Evolutionary conservation across 2,888 invertebrate species (phyloP), one percentile per base, ranked within the genome.

Genomic region (Aspidiotus rigidus): DNA sequence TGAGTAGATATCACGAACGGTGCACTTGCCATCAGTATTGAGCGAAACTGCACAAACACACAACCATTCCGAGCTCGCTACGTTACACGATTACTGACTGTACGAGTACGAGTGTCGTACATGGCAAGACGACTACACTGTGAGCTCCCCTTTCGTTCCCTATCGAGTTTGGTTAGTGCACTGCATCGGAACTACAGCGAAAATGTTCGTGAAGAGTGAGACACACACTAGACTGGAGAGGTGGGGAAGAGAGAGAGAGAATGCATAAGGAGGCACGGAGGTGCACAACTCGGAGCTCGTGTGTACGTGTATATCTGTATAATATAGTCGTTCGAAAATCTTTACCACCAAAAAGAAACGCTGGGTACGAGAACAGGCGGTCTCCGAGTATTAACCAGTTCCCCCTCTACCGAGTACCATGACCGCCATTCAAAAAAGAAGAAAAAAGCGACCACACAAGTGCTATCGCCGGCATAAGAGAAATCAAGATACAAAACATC

Each of bases 401-500:
- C 67, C 60, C 67, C 60, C 67, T 67, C 67, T 59, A 57, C 59
- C 57, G 28, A 8, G 42, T 44, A 57, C 59, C 67, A 67, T 67
- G 67, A 67, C 67, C 67, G 59, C 67, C 67, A 67, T 67, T 67
- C 67, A 67, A 67, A 67, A 67, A 60, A 67, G 28, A 59, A 60
- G 60, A 67, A 67, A 67, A 67, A 60, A 67, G 28, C 67, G 67
- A 67, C 67, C 67, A 67, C 67, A 67, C 67, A 67, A 63, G 62
- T 42, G 63, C 57, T 41, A 56, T 56, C 15, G 69, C 54, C 44
- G 62, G 57, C 55, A 44, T 39, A 56, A 44, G 63, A 63, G 62
- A 69, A 69, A 69, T 69, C 69, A 69, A 69, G 69, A 69, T 69
- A 63, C 62, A 62, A 55, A 63, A 62, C 69, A 62, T 62, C 55